Evolutionary conservation across 2,888 invertebrate species (phyloP).

Genomic region (Eristalis tenax): DNA sequence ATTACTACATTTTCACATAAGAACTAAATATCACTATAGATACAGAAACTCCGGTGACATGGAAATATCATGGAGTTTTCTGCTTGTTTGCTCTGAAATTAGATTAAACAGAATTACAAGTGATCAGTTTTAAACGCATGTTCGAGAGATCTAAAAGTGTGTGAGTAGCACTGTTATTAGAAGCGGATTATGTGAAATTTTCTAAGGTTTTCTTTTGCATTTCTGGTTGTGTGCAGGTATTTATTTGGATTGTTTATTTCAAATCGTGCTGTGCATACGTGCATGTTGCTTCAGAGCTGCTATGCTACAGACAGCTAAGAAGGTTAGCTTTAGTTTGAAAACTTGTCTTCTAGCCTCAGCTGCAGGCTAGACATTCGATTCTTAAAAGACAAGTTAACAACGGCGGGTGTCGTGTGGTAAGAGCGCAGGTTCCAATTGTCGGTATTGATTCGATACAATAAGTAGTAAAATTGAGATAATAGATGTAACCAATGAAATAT

Average conservation of each 20-base stretch:
- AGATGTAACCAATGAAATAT: too few relatives aligned
- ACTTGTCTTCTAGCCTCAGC: too few relatives aligned
- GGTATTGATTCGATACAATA: too few relatives aligned
- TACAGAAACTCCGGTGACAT: conserved; percentile 67
- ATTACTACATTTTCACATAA: conserved; percentile 45
- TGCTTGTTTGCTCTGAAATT: conserved; percentile 71
- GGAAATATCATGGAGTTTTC: conserved; percentile 68
- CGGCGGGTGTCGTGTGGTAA: too few relatives aligned
- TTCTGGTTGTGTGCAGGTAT: conserved; percentile 13
- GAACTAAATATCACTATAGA: conserved; percentile 57
- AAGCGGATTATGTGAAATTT: conserved; percentile 22
- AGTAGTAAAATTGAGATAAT: too few relatives aligned
- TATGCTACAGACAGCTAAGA: not conserved
- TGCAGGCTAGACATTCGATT: too few relatives aligned
- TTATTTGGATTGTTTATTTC: not conserved
- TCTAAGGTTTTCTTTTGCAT: not conserved
- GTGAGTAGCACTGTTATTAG: conserved; percentile 44
- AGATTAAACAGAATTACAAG: conserved; percentile 64
- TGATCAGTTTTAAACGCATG: conserved; percentile 41
- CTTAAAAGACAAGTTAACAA: too few relatives aligned
- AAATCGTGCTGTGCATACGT: conserved; percentile 40
- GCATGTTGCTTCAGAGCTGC: not conserved
- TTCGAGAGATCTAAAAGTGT: conserved; percentile 5
- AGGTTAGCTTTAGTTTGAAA: not conserved
- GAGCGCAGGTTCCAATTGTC: too few relatives aligned